Percentiles rank a stretch among this genome's conserved stretches.
Evolutionary conservation across 2,888 invertebrate genomes (phyloP).

Genomic region (Drosophila kanekoi): DNA sequence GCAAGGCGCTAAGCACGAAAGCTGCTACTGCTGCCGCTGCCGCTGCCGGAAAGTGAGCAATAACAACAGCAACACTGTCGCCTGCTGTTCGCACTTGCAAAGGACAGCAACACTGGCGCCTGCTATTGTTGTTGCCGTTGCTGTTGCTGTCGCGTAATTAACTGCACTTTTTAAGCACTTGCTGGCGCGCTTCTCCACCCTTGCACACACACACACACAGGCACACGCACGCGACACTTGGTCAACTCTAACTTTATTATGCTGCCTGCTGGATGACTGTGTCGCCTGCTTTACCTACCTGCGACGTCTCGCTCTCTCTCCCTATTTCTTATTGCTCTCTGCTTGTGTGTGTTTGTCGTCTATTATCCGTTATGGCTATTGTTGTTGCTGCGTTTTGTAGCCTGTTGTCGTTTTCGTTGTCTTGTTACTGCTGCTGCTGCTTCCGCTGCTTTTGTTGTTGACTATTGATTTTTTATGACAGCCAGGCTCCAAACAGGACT

Average conservation of each 20-base stretch:
- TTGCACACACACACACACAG: background rate
- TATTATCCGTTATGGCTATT: constrained; percentile 44
- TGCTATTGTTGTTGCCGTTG: constrained; percentile 11
- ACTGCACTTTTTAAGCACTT: constrained; percentile 46
- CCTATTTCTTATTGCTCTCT: constrained; percentile 7
- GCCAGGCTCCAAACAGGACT: constrained; percentile 37
- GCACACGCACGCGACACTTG: constrained; percentile 27
- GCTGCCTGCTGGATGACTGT: constrained; percentile 18
- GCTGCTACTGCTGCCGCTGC: constrained; percentile 2
- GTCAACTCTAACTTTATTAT: constrained; percentile 54
- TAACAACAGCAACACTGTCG: constrained; percentile 32
- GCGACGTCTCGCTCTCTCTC: constrained; percentile 13
- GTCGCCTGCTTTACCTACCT: constrained; percentile 38
- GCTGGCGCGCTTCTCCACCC: constrained; percentile 8
- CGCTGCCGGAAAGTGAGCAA: constrained; percentile 37
- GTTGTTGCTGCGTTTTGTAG: constrained; percentile 31
- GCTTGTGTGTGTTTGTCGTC: constrained; percentile 36
- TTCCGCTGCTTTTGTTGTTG: constrained; percentile 27
- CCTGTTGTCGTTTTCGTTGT: constrained; percentile 28
- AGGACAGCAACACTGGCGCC: constrained; percentile 20
- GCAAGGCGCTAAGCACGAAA: background rate
- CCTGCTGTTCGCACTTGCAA: constrained; percentile 12
- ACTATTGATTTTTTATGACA: constrained; percentile 56
- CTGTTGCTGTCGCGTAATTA: constrained; percentile 39
- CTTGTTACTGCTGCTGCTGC: constrained; percentile 27